phyloP scores from a whole-genome alignment of 1,140 invertebrate species.

The Gryllus bimaculatus region DNA sequence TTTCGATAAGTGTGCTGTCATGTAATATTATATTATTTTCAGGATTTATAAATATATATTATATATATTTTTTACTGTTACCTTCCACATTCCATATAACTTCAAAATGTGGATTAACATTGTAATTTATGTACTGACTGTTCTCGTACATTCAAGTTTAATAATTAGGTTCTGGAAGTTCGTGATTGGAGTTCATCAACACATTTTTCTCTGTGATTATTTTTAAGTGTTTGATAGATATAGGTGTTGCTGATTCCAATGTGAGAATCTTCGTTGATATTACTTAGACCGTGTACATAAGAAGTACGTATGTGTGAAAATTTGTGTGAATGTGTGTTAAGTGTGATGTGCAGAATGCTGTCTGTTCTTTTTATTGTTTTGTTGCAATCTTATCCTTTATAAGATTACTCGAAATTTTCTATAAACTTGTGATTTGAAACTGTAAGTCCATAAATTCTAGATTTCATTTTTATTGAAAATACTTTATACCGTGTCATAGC shows the following conservation, averaged over 20 bases:
- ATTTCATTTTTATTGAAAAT: too few species aligned
- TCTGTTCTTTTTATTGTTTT: not conserved
- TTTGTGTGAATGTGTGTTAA: not conserved
- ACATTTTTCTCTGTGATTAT: not conserved
- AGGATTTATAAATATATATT: not conserved
- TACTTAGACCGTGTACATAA: not conserved
- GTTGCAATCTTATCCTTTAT: not conserved
- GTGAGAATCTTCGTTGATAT: not conserved
- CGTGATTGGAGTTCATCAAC: not conserved
- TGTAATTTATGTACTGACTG: not conserved
- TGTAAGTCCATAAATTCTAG: too few species aligned
- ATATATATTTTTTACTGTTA: not conserved
- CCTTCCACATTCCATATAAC: not conserved
- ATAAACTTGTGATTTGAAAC: too few species aligned
- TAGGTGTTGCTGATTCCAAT: not conserved
- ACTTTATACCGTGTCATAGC: too few species aligned
- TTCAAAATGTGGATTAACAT: not conserved
- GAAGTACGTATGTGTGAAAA: not conserved
- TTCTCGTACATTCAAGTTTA: not conserved
- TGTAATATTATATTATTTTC: not conserved
- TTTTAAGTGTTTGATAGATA: constrained; percentile 1
- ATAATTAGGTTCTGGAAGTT: not conserved
- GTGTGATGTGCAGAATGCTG: not conserved
- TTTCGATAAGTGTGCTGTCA: not conserved
- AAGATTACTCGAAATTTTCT: too few species aligned